Conservation (phyloP, 2,113 vertebrate species). For the Falco punctatus region DNA sequence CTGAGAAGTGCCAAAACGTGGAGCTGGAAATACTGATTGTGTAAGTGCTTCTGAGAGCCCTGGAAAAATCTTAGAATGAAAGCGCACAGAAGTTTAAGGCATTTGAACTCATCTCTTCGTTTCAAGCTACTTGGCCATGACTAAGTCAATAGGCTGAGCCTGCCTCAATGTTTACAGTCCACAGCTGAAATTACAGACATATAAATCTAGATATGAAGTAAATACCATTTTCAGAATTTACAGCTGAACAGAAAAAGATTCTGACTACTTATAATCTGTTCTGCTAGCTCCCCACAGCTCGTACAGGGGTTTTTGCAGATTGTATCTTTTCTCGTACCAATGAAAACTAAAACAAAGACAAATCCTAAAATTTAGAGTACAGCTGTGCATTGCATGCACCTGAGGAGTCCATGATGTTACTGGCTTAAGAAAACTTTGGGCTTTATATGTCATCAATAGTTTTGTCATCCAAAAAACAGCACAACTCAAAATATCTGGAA, state of each 20-base stretch:
- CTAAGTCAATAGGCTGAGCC: background rate
- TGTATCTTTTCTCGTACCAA: background rate
- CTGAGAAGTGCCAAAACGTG: background rate
- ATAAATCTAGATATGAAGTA: background rate
- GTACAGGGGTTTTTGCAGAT: background rate
- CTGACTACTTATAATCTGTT: background rate
- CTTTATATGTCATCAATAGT: background rate
- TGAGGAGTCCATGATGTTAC: background rate
- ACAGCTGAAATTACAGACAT: background rate
- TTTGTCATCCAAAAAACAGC: background rate
- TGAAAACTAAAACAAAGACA: background rate
- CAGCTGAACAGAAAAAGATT: background rate
- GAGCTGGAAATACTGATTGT: background rate
- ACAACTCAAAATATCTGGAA: background rate
- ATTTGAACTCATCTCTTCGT: background rate
- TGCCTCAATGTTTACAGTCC: background rate
- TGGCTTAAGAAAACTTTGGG: background rate
- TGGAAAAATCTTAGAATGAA: slow-evolving; percentile 16
- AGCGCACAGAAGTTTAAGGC: background rate
- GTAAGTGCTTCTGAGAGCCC: background rate
- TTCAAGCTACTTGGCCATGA: background rate
- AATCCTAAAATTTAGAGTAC: background rate
- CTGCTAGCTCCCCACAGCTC: background rate
- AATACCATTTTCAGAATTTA: background rate
- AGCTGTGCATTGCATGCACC: background rate